These are phyloP conservation scores for Ranitomeya variabilis DNA, from an alignment of 2,113 vertebrate species.

Conservation along the genomic window DNA sequence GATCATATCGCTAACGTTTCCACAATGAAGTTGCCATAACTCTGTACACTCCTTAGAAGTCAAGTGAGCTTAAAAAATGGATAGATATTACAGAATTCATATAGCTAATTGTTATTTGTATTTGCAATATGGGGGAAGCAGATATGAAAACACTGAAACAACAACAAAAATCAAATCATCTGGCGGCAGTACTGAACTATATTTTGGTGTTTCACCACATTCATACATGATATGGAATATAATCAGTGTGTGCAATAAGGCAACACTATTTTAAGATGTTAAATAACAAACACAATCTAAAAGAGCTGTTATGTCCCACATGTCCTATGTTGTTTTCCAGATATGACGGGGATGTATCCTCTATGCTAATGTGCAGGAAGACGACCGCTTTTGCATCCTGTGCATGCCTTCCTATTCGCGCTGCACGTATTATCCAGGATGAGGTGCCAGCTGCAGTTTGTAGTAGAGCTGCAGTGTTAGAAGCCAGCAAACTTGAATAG, in stretches of 20 bases:
- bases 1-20: too few species aligned
- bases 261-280: too few species aligned
- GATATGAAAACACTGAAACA: too few species aligned
- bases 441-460: not conserved
- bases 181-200: too few species aligned
- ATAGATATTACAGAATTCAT: not conserved
- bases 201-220: too few species aligned
- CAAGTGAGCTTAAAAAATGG: not conserved
- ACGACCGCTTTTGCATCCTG: not conserved
- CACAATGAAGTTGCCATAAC: too few species aligned
- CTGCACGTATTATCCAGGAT: not conserved
- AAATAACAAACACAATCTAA: not conserved
- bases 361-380: not conserved
- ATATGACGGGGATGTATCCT: not conserved
- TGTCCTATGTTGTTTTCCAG: not conserved
- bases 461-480: not conserved
- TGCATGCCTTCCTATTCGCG: not conserved
- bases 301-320: not conserved
- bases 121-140: not conserved
- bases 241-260: too few species aligned
- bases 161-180: too few species aligned
- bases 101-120: not conserved
- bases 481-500: constrained; percentile 23
- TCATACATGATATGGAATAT: too few species aligned
- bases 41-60: not conserved